Percentiles rank a stretch among this genome's conserved stretches.
These are phyloP conservation scores for Eidolon dupreanum DNA, from an alignment of 2,797 vertebrate genomes.

Conservation along the genomic window DNA sequence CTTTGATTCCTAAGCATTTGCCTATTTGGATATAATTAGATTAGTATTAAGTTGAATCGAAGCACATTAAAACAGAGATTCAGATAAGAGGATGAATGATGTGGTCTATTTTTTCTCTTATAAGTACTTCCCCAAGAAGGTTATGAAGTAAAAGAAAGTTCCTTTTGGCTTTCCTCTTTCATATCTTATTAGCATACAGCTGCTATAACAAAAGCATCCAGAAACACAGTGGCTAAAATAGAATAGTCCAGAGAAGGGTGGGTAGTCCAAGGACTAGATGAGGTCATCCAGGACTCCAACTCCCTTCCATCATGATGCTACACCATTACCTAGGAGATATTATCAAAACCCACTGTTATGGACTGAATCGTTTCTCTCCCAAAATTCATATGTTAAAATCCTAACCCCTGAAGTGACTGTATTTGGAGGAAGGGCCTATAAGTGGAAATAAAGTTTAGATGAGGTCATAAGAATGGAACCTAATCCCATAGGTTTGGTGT, in stretches of 20 bases:
- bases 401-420: not conserved
- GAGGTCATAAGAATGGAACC: not conserved
- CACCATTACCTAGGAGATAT: not conserved
- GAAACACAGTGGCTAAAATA: not conserved
- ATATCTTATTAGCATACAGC: not conserved
- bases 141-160: not conserved
- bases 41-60: slow-evolving; percentile 1
- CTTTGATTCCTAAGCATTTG: not conserved
- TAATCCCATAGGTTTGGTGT: not conserved
- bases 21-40: slow-evolving; percentile 7
- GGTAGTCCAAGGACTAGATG: not conserved
- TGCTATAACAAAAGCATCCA: not conserved
- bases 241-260: not conserved
- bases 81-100: not conserved
- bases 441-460: not conserved
- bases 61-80: slow-evolving; percentile 17
- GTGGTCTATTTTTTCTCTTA: not conserved
- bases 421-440: not conserved
- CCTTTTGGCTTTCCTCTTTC: not conserved
- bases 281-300: not conserved
- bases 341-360: not conserved
- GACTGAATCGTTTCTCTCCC: not conserved
- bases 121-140: not conserved
- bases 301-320: not conserved
- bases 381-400: not conserved